Conservation (phyloP, 2,888 invertebrate species). For the Cabera pusaria region DNA sequence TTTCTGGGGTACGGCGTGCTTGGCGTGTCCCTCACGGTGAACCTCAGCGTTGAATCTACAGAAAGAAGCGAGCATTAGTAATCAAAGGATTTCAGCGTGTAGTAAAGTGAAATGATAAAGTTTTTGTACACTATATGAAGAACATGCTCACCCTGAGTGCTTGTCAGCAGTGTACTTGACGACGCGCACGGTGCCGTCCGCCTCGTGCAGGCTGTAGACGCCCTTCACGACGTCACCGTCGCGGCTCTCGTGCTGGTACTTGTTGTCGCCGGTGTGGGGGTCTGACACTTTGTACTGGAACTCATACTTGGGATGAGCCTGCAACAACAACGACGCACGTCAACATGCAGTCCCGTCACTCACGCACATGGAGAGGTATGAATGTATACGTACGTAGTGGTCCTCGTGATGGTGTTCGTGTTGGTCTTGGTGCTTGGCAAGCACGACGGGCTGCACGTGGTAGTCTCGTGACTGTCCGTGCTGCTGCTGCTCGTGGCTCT, state of each 20-base stretch:
- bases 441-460: slow-evolving; percentile 9
- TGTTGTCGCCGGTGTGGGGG: slow-evolving; percentile 76
- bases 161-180: slow-evolving; percentile 32
- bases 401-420: slow-evolving; percentile 8
- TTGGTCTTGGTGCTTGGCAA: slow-evolving; percentile 6
- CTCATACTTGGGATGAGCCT: slow-evolving; percentile 54
- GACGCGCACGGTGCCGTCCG: slow-evolving; percentile 62
- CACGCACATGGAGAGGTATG: not conserved
- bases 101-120: too few species aligned
- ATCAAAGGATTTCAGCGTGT: too few species aligned
- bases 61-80: too few species aligned
- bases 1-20: slow-evolving; percentile 29
- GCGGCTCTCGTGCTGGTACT: slow-evolving; percentile 72
- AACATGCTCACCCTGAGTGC: slow-evolving; percentile 23
- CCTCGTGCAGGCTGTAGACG: slow-evolving; percentile 34
- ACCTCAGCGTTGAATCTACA: slow-evolving; percentile 32
- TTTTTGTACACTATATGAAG: too few species aligned
- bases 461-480: not conserved
- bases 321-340: slow-evolving; percentile 5
- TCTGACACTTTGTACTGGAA: slow-evolving; percentile 74
- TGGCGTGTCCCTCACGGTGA: slow-evolving; percentile 42
- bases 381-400: slow-evolving; percentile 9
- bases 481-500: slow-evolving; percentile 16
- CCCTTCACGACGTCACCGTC: slow-evolving; percentile 83
- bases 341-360: slow-evolving; percentile 44